Base-by-base conservation (phyloP, 35 echinoderm and acorn worm species). In the Holothuria glaberrima region DNA sequence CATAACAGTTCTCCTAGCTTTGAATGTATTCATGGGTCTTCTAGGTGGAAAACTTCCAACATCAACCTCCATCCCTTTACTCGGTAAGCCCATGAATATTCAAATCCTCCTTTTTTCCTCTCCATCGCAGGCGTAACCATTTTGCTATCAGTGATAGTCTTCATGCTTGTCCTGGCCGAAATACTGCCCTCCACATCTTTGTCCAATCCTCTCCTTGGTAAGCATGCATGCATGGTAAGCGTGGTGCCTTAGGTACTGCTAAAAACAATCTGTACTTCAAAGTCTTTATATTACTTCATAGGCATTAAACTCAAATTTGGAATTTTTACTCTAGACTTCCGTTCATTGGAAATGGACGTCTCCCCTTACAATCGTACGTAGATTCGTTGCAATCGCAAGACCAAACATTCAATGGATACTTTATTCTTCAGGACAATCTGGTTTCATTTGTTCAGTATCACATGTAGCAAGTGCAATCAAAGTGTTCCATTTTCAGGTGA, bases 111-210 rank as follows among this genome's bases (percentile, higher is more conserved):
- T 84, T 84, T 84, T 84, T 69, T 48, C 85, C 85, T 87, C 65
- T 71, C 65, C 65, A 71, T 59, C 85, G 66, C 85, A 87, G 85
- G 85, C 85, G 66, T 87, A 69, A 87, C 85, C 85, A 87, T 87
- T 71, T 69, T 87, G 85, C 85, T 87, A 69, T 87, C 85, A 87
- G 61, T 87, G 85, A 87, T 87, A 87, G 85, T 87, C 85, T 87
- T 87, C 85, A 87, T 69, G 60, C 65, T 71, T 67, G 61, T 87
- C 60, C 61, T 87, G 85, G 85, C 85, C 85, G 85, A 87, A 44
- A 87, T 87, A 87, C 85, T 87, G 85, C 85, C 85, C 66, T 87
- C 85, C 35, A 87, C 85, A 52, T 87, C 85, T 69, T 87, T 87
- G 66, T 87, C 85, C 41, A 69, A 35, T 71, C 85, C 85, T 87